A percentile compares a stretch with the other conserved stretches of the same genome.
Evolutionary conservation across 2,888 invertebrate species (phyloP).

Genomic region (Folsomia manolachei): DNA sequence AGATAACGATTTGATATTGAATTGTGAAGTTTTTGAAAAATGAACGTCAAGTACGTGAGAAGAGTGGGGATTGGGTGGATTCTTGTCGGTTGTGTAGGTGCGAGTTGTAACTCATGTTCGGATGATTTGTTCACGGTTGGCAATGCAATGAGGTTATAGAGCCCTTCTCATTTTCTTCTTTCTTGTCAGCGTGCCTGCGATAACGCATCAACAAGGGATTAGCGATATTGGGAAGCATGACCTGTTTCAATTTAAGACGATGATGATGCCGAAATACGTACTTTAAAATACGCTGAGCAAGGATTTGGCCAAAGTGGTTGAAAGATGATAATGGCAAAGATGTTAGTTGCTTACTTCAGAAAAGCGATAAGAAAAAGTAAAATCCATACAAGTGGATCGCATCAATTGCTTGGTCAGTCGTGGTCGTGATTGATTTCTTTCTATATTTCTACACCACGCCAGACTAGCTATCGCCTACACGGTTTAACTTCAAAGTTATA

Average conservation of each 20-base stretch:
- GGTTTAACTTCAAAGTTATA: too few species aligned
- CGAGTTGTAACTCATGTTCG: neutral
- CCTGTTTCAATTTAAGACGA: neutral
- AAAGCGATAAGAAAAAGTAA: too few species aligned
- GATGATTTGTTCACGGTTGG: neutral
- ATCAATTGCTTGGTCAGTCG: too few species aligned
- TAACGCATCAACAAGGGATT: neutral
- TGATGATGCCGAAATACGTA: neutral
- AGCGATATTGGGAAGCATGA: neutral
- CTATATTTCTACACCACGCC: too few species aligned
- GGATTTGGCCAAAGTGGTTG: neutral
- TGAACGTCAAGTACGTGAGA: slow-evolving; percentile 15
- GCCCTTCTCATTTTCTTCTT: too few species aligned
- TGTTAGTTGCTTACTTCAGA: too few species aligned
- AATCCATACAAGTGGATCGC: too few species aligned
- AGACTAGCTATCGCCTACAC: too few species aligned
- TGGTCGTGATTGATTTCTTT: too few species aligned
- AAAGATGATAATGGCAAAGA: too few species aligned
- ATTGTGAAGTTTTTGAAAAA: slow-evolving; percentile 19
- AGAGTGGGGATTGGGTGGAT: slow-evolving; percentile 20
- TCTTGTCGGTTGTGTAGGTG: slow-evolving; percentile 4
- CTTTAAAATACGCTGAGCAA: neutral
- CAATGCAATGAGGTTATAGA: neutral
- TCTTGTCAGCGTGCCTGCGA: too few species aligned
- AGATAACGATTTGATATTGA: slow-evolving; percentile 9